phyloP scores from a whole-genome alignment of 2,113 vertebrate genomes.

The Vanacampus margaritifer region DNA sequence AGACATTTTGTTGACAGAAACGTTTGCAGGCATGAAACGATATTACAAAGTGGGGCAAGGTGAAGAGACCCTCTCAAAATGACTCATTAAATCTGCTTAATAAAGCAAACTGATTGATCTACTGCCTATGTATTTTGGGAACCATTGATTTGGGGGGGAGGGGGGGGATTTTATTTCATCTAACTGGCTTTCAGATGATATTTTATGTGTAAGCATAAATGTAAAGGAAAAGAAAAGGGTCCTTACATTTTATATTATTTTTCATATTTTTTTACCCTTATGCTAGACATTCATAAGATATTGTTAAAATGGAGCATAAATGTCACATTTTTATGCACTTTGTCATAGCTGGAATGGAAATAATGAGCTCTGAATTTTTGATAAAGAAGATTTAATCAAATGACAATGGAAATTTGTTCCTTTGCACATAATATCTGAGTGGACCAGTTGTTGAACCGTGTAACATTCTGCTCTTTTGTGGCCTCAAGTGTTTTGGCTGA shows the following conservation, averaged over 20 bases:
- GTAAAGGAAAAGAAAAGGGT: conserved; percentile 3
- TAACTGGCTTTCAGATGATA: neutral
- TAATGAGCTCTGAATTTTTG: conserved; percentile 38
- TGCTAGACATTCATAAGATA: conserved; percentile 4
- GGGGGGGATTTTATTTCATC: no score
- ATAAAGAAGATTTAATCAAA: conserved; percentile 28
- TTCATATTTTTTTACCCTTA: neutral
- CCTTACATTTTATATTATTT: conserved; percentile 24
- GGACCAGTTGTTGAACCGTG: conserved; percentile 53
- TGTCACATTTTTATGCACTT: conserved; percentile 16
- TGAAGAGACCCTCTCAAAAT: neutral
- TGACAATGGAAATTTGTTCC: conserved; percentile 32
- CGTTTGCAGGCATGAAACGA: neutral
- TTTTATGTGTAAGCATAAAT: conserved; percentile 5
- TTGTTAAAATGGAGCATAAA: conserved; percentile 14
- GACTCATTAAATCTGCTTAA: neutral
- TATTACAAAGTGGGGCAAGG: neutral
- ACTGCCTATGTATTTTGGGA: neutral
- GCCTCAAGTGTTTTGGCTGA: conserved; percentile 52
- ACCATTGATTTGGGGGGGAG: no score
- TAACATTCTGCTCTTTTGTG: conserved; percentile 47
- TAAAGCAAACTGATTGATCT: neutral
- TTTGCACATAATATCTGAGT: conserved; percentile 51
- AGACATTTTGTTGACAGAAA: conserved; percentile 3
- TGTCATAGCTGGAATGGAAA: conserved; percentile 24